Percentiles rank a stretch among this genome's conserved stretches.
Conservation (phyloP, 2,113 vertebrate genomes). For the Strix aluco region DNA sequence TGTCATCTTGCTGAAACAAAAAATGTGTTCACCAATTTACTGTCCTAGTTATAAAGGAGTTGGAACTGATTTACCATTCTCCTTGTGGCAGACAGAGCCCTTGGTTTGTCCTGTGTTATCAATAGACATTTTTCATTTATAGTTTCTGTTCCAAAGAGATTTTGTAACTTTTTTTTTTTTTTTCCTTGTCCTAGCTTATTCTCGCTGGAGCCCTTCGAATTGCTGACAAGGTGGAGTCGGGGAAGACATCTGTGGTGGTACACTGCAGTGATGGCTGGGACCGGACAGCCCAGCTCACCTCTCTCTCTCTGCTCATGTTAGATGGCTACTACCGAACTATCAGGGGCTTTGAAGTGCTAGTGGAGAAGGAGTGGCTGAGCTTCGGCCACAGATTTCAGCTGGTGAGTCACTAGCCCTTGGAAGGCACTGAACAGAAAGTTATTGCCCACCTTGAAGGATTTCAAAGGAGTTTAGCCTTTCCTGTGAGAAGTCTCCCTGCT, state of each 20-base stretch:
- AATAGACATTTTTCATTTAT: not conserved
- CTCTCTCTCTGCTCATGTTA: slow-evolving; percentile 93
- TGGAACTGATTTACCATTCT: not conserved
- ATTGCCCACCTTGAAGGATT: not conserved
- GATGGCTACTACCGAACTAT: slow-evolving; percentile 93
- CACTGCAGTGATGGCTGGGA: slow-evolving; percentile 99
- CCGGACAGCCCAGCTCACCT: slow-evolving; percentile 92
- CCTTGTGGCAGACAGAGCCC: not conserved
- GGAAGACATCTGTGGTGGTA: slow-evolving; percentile 94
- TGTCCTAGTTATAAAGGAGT: not conserved
- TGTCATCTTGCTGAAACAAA: not conserved
- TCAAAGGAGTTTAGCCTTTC: not conserved
- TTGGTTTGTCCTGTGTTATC: slow-evolving; percentile 22
- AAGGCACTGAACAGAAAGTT: not conserved
- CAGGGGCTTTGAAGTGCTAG: slow-evolving; percentile 89
- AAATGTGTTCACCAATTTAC: not conserved
- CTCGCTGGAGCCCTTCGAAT: slow-evolving; percentile 93
- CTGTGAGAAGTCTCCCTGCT: not conserved
- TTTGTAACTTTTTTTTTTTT: not conserved
- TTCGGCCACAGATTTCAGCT: slow-evolving; percentile 96
- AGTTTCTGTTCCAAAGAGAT: not conserved
- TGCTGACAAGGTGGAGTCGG: slow-evolving; percentile 94
- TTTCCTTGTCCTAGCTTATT: slow-evolving; percentile 79
- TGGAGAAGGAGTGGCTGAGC: slow-evolving; percentile 98
- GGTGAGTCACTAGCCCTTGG: slow-evolving; percentile 74